Percentiles rank a stretch among this genome's conserved stretches.
These are phyloP conservation scores for Sphaerophoria rueppellii DNA, from an alignment of 2,888 invertebrate genomes.

Conservation along the genomic window DNA sequence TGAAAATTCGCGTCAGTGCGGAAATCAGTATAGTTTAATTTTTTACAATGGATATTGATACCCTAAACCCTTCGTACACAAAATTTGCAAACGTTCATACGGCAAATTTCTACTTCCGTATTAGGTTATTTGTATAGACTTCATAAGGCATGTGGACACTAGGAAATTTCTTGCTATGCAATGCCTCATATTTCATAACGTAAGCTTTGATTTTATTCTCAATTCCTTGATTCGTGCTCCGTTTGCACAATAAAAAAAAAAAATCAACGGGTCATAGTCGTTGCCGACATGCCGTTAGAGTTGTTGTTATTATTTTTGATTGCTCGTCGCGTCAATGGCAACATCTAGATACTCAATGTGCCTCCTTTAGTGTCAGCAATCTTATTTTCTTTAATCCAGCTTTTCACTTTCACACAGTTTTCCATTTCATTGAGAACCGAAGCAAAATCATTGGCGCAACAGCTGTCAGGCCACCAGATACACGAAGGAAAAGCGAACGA, in stretches of 20 bases:
- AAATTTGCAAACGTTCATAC: constrained; percentile 20
- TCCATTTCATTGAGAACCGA: constrained; percentile 62
- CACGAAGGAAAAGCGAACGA: constrained; percentile 46
- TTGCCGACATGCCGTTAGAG: not conserved
- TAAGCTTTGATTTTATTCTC: constrained; percentile 36
- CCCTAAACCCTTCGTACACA: constrained; percentile 51
- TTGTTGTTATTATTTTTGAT: no score
- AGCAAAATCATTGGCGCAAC: constrained; percentile 8
- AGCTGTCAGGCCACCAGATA: constrained; percentile 37
- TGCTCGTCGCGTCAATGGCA: not conserved
- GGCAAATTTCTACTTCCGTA: constrained; percentile 31
- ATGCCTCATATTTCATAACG: constrained; percentile 43
- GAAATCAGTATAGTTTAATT: constrained; percentile 57
- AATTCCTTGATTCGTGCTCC: constrained; percentile 52
- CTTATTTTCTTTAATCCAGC: constrained; percentile 57
- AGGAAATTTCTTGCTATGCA: constrained; percentile 23
- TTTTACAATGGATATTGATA: constrained; percentile 55
- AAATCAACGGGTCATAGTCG: not conserved
- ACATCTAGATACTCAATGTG: constrained; percentile 10
- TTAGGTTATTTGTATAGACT: not conserved
- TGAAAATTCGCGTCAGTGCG: constrained; percentile 23
- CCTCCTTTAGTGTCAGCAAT: constrained; percentile 50
- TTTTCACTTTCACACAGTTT: constrained; percentile 72
- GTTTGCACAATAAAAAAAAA: constrained; percentile 61
- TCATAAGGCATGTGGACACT: not conserved